These are phyloP conservation scores for Spodoptera littoralis DNA, from an alignment of 2,888 invertebrate genomes.

Conservation along the genomic window DNA sequence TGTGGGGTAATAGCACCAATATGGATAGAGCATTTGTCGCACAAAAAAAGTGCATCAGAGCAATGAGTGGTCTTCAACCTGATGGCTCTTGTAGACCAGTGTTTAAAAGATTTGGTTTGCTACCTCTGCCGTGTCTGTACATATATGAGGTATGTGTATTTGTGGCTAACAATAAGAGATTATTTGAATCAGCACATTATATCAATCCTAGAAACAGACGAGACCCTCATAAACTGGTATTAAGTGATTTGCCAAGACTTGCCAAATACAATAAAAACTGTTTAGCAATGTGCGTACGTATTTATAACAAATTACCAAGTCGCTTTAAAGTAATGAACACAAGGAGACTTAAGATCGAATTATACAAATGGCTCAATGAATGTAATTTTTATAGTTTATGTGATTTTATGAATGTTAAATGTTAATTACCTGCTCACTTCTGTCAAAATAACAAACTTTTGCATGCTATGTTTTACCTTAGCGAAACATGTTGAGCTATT, in stretches of 20 bases:
- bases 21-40: too few relatives aligned
- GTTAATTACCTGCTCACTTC: too few relatives aligned
- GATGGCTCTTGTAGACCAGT: background rate
- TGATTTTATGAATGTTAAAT: too few relatives aligned
- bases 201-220: background rate
- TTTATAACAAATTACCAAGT: background rate
- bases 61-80: background rate
- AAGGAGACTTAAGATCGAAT: too few relatives aligned
- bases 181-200: background rate
- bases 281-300: background rate
- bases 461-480: too few relatives aligned
- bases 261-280: background rate
- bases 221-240: background rate
- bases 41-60: too few relatives aligned
- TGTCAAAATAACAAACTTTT: too few relatives aligned
- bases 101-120: background rate
- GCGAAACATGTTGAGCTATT: too few relatives aligned
- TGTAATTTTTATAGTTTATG: too few relatives aligned
- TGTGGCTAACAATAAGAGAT: background rate
- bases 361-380: too few relatives aligned
- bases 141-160: background rate
- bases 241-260: background rate
- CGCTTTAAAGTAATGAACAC: too few relatives aligned
- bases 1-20: too few relatives aligned
- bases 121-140: background rate